A percentile compares a stretch with the other conserved stretches of the same genome.
phyloP scores from a whole-genome alignment of 2,888 invertebrate genomes.

The Sesia apiformis region DNA sequence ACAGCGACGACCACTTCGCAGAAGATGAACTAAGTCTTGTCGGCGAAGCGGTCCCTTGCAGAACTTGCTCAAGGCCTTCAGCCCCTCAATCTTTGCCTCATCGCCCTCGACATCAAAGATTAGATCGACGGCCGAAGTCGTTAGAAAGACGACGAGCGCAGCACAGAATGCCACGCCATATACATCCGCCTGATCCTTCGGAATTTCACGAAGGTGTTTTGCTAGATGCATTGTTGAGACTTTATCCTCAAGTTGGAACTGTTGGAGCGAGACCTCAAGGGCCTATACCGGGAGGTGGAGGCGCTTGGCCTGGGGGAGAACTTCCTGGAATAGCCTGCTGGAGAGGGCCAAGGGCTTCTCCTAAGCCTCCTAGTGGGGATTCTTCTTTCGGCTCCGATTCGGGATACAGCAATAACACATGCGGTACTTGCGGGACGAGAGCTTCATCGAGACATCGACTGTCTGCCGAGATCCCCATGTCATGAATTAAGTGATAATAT shows the following conservation, averaged over 20 bases:
- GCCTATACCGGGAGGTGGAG: constrained; percentile 73
- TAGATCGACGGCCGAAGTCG: constrained; percentile 73
- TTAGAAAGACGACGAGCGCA: constrained; percentile 67
- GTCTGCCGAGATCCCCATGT: constrained; percentile 68
- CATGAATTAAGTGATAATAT: constrained; percentile 42
- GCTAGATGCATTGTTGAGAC: constrained; percentile 80
- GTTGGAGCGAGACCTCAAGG: constrained; percentile 71
- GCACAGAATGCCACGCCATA: constrained; percentile 62
- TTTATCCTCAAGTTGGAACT: constrained; percentile 82
- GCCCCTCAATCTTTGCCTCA: constrained; percentile 69
- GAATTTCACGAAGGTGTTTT: constrained; percentile 88
- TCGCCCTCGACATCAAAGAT: constrained; percentile 74
- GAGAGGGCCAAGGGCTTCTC: constrained; percentile 68
- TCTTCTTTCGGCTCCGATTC: constrained; percentile 90
- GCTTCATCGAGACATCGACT: constrained; percentile 68
- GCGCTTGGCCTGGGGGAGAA: constrained; percentile 81
- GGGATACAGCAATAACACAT: constrained; percentile 88
- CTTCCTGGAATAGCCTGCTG: constrained; percentile 74
- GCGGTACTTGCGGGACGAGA: constrained; percentile 79
- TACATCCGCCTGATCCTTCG: constrained; percentile 81
- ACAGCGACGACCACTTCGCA: constrained; percentile 89
- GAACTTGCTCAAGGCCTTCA: constrained; percentile 67
- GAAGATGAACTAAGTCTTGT: constrained; percentile 83
- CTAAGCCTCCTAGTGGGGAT: constrained; percentile 80
- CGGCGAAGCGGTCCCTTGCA: constrained; percentile 63